Evolutionary conservation across 2,888 invertebrate genomes (phyloP), one percentile per base, ranked within the genome.

Genomic region (Drosophila birchii): DNA sequence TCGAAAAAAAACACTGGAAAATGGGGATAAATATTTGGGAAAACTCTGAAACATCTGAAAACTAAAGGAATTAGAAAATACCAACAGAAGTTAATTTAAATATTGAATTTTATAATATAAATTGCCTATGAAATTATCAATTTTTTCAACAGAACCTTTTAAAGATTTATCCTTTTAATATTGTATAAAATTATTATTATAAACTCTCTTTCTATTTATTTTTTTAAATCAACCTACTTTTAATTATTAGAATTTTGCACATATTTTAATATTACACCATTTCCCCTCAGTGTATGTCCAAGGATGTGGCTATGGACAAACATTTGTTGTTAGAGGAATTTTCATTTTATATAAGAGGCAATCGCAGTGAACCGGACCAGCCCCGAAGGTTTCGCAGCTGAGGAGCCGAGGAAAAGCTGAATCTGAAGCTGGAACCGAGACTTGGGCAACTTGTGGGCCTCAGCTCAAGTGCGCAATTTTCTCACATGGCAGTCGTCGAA

Each of bases 381-480:
- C 78, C 71, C 84, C 64, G 53, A 78, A 83, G 89, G 83, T 86
- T 80, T 86, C 63, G 70, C 60, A 62, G 78, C 78, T 38, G 26
- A 39, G 18, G 29, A 26, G 64, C 66, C 49, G 16, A 38, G 64
- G 45, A 39, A 63, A 49, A 43, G 43, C 66, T 26, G 26, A 26
- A 26, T 26, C 63, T 23, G 23, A 5, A 16, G 34, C n/a, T 57
- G 16, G 34, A 43, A 16, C 57, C 14, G n/a, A 16, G 45, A 36
- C 45, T 38, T 34, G 49, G 18, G 57, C 56, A 12, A 49, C 53
- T 47, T 45, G 62, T 45, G 62, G 43, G 43, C 55, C 47, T 53
- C 34, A 43, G 68, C 68, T 80, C 76, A 76, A 80, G 86, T 86
- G 88, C 76, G 81, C 86, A 87, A 88, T 86, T 89, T 89, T 88